phyloP scores from a whole-genome alignment of 2,888 invertebrate genomes.

The Dryobota labecula region DNA sequence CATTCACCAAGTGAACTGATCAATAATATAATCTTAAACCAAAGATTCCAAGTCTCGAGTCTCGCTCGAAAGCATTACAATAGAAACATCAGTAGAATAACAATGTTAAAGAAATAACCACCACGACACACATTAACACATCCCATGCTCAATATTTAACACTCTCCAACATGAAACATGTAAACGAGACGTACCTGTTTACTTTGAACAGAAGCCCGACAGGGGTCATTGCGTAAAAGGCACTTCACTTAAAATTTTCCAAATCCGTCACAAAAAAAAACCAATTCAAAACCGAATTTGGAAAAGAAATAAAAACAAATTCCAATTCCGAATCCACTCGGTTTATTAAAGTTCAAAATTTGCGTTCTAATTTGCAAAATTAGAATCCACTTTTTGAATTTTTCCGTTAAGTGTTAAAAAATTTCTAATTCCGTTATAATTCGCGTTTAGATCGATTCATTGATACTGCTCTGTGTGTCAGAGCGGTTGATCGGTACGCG shows the following conservation, averaged over 20 bases:
- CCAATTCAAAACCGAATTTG: constrained; percentile 30
- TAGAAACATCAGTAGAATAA: constrained; percentile 65
- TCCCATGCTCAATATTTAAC: constrained; percentile 79
- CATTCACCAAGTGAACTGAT: constrained; percentile 58
- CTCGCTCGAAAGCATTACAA: constrained; percentile 63
- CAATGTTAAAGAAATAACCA: constrained; percentile 67
- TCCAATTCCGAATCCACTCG: constrained; percentile 23
- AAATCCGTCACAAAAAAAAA: constrained; percentile 55
- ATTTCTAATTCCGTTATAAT: constrained; percentile 48
- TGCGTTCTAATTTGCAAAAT: constrained; percentile 36
- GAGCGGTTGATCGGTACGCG: constrained; percentile 80
- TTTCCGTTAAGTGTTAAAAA: constrained; percentile 18
- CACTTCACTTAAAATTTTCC: constrained; percentile 68
- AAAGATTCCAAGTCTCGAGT: constrained; percentile 57
- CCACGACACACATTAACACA: constrained; percentile 73
- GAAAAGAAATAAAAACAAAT: constrained; percentile 5
- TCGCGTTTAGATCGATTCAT: constrained; percentile 66
- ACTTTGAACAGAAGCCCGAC: constrained; percentile 91
- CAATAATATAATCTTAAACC: constrained; percentile 61
- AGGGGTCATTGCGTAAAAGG: constrained; percentile 87
- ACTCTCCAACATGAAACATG: constrained; percentile 63
- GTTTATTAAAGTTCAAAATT: constrained; percentile 16
- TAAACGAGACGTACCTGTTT: constrained; percentile 87
- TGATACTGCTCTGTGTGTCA: constrained; percentile 66
- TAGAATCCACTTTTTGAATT: constrained; percentile 20